Base-by-base conservation (phyloP, 2,888 invertebrate species). In the Ligdia adustata region DNA sequence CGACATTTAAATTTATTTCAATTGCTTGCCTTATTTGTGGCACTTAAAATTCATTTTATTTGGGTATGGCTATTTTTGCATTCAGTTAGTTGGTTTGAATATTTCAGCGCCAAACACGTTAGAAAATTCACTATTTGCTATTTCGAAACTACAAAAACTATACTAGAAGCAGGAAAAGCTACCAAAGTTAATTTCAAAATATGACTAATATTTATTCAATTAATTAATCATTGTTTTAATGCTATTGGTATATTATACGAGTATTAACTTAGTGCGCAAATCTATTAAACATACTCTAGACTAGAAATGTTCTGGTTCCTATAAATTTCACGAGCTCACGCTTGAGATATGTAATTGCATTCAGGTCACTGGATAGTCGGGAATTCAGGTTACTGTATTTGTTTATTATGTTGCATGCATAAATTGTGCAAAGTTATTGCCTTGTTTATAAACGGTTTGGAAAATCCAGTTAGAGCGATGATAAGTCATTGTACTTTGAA, bases 281-380 rank as follows among this genome's bases (percentile, higher is more conserved):
- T n/a, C n/a, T n/a, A n/a, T n/a, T n/a, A n/a, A n/a, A n/a, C n/a
- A n/a, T n/a, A n/a, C n/a, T n/a, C n/a, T n/a, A n/a, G 5, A 6
- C 9, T 16, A 13, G 20, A 34, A 34, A 20, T 26, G 28, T 22
- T 46, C 39, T 15, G 22, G 24, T 34, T n/a, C n/a, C n/a, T n/a
- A 47, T 26, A 35, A 47, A 40, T 34, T 39, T 40, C 24, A 55
- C 51, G 55, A 59, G 60, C 37, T 55, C 59, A 57, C 56, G 53
- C 45, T 53, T 59, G 56, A 61, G 47, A 48, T 57, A 63, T 4
- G 6, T 22, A 75, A 76, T 77, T 75, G 73, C 67, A 75, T 76
- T 75, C 65, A 52, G 70, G 69, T 68, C 69, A 68, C 62, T 47
- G 53, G 57, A 62, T 61, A 31, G 49, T 49, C 52, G 47, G 55